Percentiles rank a stretch among this genome's conserved stretches.
phyloP scores from a whole-genome alignment of 2,113 vertebrate genomes.

The Campylomormyrus numenius region DNA sequence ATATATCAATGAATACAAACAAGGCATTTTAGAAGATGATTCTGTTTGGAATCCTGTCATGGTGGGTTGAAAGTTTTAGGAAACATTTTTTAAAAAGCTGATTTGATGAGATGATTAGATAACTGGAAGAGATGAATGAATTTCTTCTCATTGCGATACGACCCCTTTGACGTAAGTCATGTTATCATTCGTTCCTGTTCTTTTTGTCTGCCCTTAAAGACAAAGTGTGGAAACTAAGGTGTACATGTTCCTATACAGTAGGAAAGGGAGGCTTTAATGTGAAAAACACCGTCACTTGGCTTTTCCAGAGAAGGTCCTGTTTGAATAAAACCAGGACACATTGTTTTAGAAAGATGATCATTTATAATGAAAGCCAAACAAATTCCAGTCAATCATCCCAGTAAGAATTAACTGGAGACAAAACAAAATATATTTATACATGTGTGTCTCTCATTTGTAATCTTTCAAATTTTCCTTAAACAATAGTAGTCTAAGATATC shows the following conservation, averaged over 20 bases:
- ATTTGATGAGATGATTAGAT: not conserved
- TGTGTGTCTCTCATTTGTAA: slow-evolving; percentile 61
- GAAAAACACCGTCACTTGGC: not conserved
- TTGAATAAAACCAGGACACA: slow-evolving; percentile 54
- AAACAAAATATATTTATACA: slow-evolving; percentile 33
- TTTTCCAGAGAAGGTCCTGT: not conserved
- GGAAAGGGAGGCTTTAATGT: not conserved
- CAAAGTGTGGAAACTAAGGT: not conserved
- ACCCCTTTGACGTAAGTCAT: not conserved
- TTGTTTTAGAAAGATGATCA: slow-evolving; percentile 73
- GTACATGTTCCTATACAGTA: not conserved
- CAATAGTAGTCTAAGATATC: slow-evolving; percentile 65
- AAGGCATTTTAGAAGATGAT: not conserved
- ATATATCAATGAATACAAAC: not conserved
- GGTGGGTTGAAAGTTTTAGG: not conserved
- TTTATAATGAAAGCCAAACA: slow-evolving; percentile 71
- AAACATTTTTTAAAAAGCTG: not conserved
- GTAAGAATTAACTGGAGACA: slow-evolving; percentile 34
- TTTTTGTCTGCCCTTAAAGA: not conserved
- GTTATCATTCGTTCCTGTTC: not conserved
- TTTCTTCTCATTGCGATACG: not conserved
- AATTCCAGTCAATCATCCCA: slow-evolving; percentile 48
- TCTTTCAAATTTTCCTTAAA: slow-evolving; percentile 59
- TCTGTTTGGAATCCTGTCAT: not conserved
- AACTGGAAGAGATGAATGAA: not conserved